These are phyloP conservation scores for Drosophila neonasuta DNA, from an alignment of 2,888 invertebrate genomes.

Conservation along the genomic window DNA sequence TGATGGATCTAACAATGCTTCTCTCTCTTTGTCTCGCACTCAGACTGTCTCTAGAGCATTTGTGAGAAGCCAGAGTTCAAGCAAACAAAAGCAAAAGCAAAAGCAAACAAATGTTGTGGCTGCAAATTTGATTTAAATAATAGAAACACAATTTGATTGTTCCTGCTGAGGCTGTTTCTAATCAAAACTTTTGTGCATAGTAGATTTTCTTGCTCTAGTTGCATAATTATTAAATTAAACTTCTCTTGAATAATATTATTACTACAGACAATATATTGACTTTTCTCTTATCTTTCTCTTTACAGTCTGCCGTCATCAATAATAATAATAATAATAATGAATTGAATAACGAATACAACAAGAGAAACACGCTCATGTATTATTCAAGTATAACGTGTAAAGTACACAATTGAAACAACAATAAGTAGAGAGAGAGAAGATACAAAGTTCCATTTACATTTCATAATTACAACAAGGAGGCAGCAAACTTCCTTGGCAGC, in stretches of 20 bases:
- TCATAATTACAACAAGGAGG: slow-evolving; percentile 27
- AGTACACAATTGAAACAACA: slow-evolving; percentile 45
- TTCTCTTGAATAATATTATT: neutral
- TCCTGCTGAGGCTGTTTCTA: neutral
- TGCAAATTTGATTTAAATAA: slow-evolving; percentile 12
- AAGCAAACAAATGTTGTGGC: slow-evolving; percentile 8
- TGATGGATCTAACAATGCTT: slow-evolving; percentile 12
- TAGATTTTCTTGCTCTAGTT: neutral
- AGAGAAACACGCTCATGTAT: slow-evolving; percentile 42
- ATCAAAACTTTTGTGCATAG: neutral
- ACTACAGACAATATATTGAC: neutral
- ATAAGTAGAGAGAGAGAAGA: neutral
- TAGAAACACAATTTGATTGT: slow-evolving; percentile 9
- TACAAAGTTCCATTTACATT: slow-evolving; percentile 20
- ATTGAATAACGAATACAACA: slow-evolving; percentile 35
- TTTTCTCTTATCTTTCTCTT: slow-evolving; percentile 17
- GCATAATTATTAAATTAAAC: too few species aligned
- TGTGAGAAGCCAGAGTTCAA: neutral
- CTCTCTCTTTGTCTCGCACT: neutral
- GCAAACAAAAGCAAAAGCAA: neutral
- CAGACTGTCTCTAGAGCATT: neutral
- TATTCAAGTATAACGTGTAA: slow-evolving; percentile 56
- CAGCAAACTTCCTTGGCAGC: neutral
- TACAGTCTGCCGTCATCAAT: slow-evolving; percentile 38
- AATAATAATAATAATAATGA: slow-evolving; percentile 45